Base-by-base conservation (phyloP, 1,140 invertebrate species). In the Trichoplusia ni region DNA sequence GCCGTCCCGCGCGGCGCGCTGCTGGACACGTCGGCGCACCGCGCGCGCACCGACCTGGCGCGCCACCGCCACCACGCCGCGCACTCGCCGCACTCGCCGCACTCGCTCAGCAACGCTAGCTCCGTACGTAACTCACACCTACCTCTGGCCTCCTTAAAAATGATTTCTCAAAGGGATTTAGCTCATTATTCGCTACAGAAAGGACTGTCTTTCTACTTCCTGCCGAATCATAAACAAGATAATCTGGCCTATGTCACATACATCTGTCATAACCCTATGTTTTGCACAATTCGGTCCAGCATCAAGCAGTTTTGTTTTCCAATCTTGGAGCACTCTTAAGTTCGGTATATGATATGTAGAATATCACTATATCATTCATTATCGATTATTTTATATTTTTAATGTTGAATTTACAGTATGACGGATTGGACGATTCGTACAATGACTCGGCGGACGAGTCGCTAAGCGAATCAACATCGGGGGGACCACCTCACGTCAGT, bases 1-100 rank as follows among this genome's bases (percentile, higher is more conserved):
- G 97, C 95, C 1, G 95, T 98, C 64, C 97, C 97, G 19, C 93
- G 93, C 73, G 93, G 93, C 5, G 94, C 95, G 79, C 92, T 98
- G 14, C 91, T 98, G 16, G 97, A 99, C 82, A 96, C 95, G 65
- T 96, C 96, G 6, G 96, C 94, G 7, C 96, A 94, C 70, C 97
- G 97, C 90, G 95, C 95, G 27, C 97, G 97, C 90, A 97, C 96
- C 11, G 97, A 98, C 84, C 91, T 99, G 64, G 97, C 94, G 3
- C 42, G 93, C 77, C 73, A 92, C 89, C 72, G 89, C 33, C 88
- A 86, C 70, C 88, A 90, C 75, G 76, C 82, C 47, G 75, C 84
- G 53, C 86, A 77, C 62, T 79, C 84, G 23, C 82, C 81, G 23
- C 86, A 89, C 70, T 87, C 85, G 38, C 89, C 87, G 60, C 87